A percentile compares a stretch with the other conserved stretches of the same genome.
Conservation (phyloP, 2,113 vertebrate genomes). For the Neolamprologus cancellatus region DNA sequence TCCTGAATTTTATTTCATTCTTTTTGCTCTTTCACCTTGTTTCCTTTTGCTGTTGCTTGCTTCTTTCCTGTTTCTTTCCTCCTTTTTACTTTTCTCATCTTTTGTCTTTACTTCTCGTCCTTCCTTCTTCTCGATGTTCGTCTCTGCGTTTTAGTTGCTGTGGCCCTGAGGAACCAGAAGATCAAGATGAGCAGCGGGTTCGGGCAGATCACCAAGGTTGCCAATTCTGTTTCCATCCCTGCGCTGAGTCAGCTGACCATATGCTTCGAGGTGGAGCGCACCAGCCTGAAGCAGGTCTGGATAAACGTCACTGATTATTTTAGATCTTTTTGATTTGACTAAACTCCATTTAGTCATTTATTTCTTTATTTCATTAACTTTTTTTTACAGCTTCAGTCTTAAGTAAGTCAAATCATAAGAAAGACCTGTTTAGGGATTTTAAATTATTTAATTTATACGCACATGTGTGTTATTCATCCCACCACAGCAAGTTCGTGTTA, state of each 20-base stretch:
- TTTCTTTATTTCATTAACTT: not conserved
- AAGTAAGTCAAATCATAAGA: not conserved
- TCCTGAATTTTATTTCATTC: not conserved
- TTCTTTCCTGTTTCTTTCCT: not conserved
- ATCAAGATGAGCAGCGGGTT: constrained; percentile 68
- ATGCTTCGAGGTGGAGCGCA: constrained; percentile 83
- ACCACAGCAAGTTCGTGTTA: not conserved
- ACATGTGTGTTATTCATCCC: not conserved
- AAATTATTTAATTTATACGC: not conserved
- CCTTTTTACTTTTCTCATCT: not conserved
- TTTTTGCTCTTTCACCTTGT: not conserved
- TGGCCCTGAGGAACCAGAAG: constrained; percentile 93
- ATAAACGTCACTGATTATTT: not conserved
- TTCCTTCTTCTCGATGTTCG: not conserved
- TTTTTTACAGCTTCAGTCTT: not conserved
- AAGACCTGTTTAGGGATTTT: not conserved
- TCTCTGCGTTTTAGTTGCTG: constrained; percentile 74
- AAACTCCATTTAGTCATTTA: not conserved
- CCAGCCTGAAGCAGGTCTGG: constrained; percentile 26
- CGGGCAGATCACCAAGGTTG: constrained; percentile 59
- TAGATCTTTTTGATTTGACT: not conserved
- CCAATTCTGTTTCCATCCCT: constrained; percentile 71
- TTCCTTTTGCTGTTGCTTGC: not conserved
- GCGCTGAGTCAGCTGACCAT: constrained; percentile 78
- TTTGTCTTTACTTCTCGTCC: not conserved